Conservation (phyloP, 2,888 invertebrate genomes). For the Periphyllus acericola region DNA sequence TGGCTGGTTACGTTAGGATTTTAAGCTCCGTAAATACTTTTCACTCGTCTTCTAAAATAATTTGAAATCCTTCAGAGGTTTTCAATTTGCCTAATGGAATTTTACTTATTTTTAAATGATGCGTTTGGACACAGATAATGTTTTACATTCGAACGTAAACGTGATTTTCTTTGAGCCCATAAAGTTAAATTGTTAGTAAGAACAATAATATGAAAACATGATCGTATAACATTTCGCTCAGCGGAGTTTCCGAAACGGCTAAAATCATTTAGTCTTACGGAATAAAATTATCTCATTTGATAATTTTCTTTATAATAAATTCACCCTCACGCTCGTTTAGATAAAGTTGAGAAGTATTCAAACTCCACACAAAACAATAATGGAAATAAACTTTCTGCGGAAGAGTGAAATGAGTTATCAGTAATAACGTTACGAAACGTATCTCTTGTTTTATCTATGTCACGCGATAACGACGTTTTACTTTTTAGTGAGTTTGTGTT, state of each 20-base stretch:
- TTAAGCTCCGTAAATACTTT: background rate
- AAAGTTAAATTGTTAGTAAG: slow-evolving; percentile 19
- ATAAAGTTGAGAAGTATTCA: slow-evolving; percentile 43
- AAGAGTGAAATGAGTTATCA: slow-evolving; percentile 59
- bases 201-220: slow-evolving; percentile 34
- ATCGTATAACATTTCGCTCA: slow-evolving; percentile 25
- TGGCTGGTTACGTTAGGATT: background rate
- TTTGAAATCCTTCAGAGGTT: slow-evolving; percentile 4
- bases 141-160: slow-evolving; percentile 33
- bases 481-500: slow-evolving; percentile 40
- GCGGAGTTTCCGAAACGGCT: slow-evolving; percentile 40
- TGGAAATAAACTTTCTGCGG: slow-evolving; percentile 53
- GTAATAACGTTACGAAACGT: slow-evolving; percentile 47
- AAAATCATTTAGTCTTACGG: slow-evolving; percentile 44
- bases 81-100: slow-evolving; percentile 59
- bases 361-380: slow-evolving; percentile 43
- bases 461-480: slow-evolving; percentile 46
- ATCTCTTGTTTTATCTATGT: slow-evolving; percentile 45
- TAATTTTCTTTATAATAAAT: slow-evolving; percentile 45
- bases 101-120: slow-evolving; percentile 38
- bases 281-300: slow-evolving; percentile 47
- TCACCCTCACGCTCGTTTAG: slow-evolving; percentile 31
- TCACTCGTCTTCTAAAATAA: slow-evolving; percentile 8
- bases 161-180: slow-evolving; percentile 26
- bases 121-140: background rate